Base-by-base conservation (phyloP, 2,797 vertebrate species). In the Leucoraja ocellata region DNA sequence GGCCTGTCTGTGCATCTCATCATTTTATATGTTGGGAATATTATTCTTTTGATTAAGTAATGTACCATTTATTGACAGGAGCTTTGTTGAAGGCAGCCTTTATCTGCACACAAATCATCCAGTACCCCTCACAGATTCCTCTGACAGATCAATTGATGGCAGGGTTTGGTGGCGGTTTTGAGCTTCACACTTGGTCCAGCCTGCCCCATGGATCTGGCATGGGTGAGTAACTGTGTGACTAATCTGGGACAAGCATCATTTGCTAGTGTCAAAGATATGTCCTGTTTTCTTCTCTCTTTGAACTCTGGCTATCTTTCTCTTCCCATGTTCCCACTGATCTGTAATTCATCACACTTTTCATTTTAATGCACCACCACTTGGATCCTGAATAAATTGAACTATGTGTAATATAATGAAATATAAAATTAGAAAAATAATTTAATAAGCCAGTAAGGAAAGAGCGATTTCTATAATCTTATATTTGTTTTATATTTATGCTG, bases 171-270 rank as follows among this genome's bases (percentile, higher is more conserved):
- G 97, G 98, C 0, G 98, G 99, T 18, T 95, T 99, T 93, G 98
- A 99, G 95, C 96, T 99, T 65, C 97, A 97, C 94, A 98, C 97
- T 93, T 99, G 98, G 98, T 99, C 98, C 0, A 94, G 94, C 76
- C 96, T 99, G 93, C 99, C 99, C 0, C 98, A 98, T 0, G 99
- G 99, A 32, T 99, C 99, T 0, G 99, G 99, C 80, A 96, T 99
- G 0, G 98, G 99, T 99, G 93, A 94, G 97, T 93, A 54, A 28
- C 39, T 4, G 1, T 4, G 11, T 39, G 39, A 91, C 39, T 39
- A 88, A 25, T 6, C n/a, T 68, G 61, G n/a, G 84, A 68, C 16
- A 68, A 68, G 61, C 39, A 14, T 23, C 14, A 54, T 16, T 32
- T 73, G 1, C 11, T 36, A 6, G 32, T 63, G 10, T 5, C 63